A percentile compares a stretch with the other conserved stretches of the same genome.
Evolutionary conservation across 1,140 invertebrate genomes (phyloP).

Genomic region (Drosophila pruinosa): DNA sequence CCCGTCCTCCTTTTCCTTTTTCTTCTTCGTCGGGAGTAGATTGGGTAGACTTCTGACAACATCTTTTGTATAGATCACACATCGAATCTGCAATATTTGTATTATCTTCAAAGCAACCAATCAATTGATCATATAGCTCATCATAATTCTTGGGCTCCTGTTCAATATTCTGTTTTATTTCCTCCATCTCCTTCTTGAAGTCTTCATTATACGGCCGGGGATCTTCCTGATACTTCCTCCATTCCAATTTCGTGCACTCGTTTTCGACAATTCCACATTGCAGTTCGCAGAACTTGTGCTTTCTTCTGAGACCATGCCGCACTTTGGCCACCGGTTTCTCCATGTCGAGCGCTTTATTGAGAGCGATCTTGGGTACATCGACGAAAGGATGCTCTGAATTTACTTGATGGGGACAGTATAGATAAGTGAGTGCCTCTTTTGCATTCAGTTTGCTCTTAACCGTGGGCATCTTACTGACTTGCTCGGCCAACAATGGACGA

Average conservation of each 20-base stretch:
- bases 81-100: background rate
- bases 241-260: slow-evolving; percentile 42
- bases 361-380: background rate
- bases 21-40: background rate
- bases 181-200: background rate
- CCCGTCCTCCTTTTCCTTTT: background rate
- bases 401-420: slow-evolving; percentile 13
- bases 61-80: slow-evolving; percentile 23
- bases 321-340: background rate
- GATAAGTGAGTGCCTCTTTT: background rate
- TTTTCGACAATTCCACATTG: slow-evolving; percentile 31
- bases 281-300: slow-evolving; percentile 24
- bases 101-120: slow-evolving; percentile 36
- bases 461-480: slow-evolving; percentile 48
- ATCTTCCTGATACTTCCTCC: slow-evolving; percentile 25
- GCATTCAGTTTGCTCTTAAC: slow-evolving; percentile 25
- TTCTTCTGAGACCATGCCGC: slow-evolving; percentile 2
- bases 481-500: slow-evolving; percentile 9
- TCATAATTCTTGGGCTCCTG: slow-evolving; percentile 59
- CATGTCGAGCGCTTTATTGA: slow-evolving; percentile 10
- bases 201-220: background rate
- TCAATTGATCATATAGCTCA: slow-evolving; percentile 44
- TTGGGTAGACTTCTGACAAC: slow-evolving; percentile 18
- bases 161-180: background rate
- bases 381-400: slow-evolving; percentile 13